A percentile compares a stretch with the other conserved stretches of the same genome.
Evolutionary conservation across 2,888 invertebrate species (phyloP).

Genomic region (Oscheius sp.): DNA sequence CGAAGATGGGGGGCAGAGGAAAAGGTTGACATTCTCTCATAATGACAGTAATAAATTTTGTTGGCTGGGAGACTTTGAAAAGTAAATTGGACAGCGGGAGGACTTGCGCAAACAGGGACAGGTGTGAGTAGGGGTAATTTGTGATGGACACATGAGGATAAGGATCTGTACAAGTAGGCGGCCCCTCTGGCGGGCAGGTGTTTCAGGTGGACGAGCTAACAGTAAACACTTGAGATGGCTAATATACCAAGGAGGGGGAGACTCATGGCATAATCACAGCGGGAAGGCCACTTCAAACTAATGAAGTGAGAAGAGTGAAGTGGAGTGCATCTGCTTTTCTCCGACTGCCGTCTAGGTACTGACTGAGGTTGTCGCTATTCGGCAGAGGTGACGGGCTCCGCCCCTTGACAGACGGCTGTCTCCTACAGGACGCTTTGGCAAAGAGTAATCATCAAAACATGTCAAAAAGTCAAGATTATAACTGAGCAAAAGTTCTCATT

Average conservation of each 20-base stretch:
- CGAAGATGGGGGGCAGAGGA: not conserved
- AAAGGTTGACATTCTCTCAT: not conserved
- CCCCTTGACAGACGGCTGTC: constrained; percentile 31
- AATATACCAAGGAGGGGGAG: not conserved
- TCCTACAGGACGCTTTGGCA: constrained; percentile 10
- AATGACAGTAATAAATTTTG: not conserved
- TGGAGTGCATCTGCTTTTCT: not conserved
- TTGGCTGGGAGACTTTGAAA: not conserved
- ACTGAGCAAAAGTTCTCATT: not conserved
- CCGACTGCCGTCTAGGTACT: not conserved
- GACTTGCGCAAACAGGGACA: constrained; percentile 23
- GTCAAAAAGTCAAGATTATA: not conserved
- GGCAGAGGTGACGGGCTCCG: constrained; percentile 18
- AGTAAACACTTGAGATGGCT: constrained; percentile 20
- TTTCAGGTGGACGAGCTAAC: constrained; percentile 21
- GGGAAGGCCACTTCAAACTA: constrained; percentile 1
- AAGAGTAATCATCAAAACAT: constrained; percentile 17
- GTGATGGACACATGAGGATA: constrained; percentile 26
- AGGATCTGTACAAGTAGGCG: constrained; percentile 27
- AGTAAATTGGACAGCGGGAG: not conserved
- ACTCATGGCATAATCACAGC: not conserved
- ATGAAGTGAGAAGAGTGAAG: not conserved
- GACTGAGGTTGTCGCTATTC: constrained; percentile 15
- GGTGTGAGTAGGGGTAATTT: constrained; percentile 21
- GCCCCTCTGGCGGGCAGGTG: constrained; percentile 27